Conservation (phyloP, 2,113 vertebrate species). For the Pelecanoides urinatrix region DNA sequence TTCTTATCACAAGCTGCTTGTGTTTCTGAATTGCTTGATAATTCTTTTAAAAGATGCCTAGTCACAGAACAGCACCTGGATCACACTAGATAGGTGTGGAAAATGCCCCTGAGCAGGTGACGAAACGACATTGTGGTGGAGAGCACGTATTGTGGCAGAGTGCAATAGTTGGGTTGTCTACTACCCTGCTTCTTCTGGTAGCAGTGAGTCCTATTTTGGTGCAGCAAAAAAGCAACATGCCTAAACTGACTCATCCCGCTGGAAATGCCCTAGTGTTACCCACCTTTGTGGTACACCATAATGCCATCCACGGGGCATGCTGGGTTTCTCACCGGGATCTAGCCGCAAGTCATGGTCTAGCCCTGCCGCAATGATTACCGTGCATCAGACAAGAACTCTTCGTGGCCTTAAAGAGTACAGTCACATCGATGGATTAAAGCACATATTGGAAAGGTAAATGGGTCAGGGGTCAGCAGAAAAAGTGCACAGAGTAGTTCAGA, state of each 20-base stretch:
- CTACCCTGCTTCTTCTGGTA: background rate
- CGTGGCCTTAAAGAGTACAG: rapidly evolving
- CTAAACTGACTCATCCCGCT: background rate
- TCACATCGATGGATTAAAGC: background rate
- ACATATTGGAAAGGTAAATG: background rate
- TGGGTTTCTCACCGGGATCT: background rate
- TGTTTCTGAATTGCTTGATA: background rate
- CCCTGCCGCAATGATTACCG: background rate
- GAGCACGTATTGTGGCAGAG: rapidly evolving
- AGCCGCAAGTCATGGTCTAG: background rate
- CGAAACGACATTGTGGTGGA: background rate
- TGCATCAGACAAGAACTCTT: background rate
- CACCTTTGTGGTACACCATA: background rate
- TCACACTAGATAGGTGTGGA: background rate
- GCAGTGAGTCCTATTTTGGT: background rate
- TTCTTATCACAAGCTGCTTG: background rate
- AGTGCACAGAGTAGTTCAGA: background rate
- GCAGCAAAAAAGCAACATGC: background rate
- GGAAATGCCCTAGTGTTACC: background rate
- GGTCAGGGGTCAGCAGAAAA: background rate
- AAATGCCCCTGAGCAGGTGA: background rate
- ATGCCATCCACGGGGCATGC: background rate
- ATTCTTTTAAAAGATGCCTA: background rate
- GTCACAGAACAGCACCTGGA: background rate
- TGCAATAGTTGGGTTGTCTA: background rate